Evolutionary conservation across 1,140 invertebrate species (phyloP).

Genomic region (Onthophagus taurus): DNA sequence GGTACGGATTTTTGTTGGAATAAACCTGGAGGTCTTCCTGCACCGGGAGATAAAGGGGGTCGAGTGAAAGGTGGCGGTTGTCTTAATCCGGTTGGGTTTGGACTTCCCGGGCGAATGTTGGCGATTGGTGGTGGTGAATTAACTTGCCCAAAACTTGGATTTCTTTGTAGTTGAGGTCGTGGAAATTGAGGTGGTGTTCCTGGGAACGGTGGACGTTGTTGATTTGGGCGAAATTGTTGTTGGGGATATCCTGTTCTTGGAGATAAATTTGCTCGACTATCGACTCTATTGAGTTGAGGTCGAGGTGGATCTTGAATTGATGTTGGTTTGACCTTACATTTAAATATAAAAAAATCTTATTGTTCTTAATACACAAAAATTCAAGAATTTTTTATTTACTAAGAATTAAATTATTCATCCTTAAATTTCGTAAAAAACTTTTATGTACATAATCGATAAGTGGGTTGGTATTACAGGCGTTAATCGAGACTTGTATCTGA

Average conservation of each 20-base stretch:
- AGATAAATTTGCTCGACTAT: slow-evolving; percentile 25
- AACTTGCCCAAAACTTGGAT: slow-evolving; percentile 10
- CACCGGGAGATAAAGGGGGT: slow-evolving; percentile 7
- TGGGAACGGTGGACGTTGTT: slow-evolving; percentile 19
- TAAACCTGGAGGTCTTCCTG: slow-evolving; percentile 22
- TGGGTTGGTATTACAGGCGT: too few relatives aligned
- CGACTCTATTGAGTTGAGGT: slow-evolving; percentile 24
- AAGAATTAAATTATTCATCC: too few relatives aligned
- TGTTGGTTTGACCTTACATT: too few relatives aligned
- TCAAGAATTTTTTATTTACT: not conserved
- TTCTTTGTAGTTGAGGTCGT: slow-evolving; percentile 6
- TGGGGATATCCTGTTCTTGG: slow-evolving; percentile 25
- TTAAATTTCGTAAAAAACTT: too few relatives aligned
- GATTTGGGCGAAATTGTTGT: slow-evolving; percentile 12
- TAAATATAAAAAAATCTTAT: slow-evolving; percentile 1
- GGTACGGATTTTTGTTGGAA: slow-evolving; percentile 28
- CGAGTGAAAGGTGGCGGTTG: slow-evolving; percentile 20
- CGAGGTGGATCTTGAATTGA: slow-evolving; percentile 13
- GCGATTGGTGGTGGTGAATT: not conserved
- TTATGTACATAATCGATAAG: too few relatives aligned
- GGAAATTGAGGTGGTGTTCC: slow-evolving; percentile 15
- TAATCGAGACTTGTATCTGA: too few relatives aligned
- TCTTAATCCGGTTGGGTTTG: slow-evolving; percentile 13
- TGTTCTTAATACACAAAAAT: not conserved
- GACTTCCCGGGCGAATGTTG: slow-evolving; percentile 3